Evolutionary conservation across 2,113 vertebrate species (phyloP).

Genomic region (Coreoperca whiteheadi): DNA sequence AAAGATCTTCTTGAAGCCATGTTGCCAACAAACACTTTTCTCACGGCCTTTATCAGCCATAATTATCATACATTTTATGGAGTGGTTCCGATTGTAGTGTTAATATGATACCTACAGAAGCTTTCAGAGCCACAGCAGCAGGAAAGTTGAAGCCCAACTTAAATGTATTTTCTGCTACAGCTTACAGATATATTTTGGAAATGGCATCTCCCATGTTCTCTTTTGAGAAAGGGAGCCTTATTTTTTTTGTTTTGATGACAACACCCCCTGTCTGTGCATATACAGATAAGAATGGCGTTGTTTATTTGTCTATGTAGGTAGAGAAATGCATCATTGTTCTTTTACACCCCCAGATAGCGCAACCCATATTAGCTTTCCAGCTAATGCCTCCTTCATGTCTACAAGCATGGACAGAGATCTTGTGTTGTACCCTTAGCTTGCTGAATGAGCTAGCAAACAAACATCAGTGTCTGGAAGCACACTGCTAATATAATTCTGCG

Average conservation of each 20-base stretch:
- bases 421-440: background rate
- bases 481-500: background rate
- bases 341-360: background rate
- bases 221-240: background rate
- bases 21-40: slow-evolving; percentile 60
- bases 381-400: background rate
- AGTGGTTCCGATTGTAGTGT: slow-evolving; percentile 10
- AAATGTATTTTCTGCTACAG: background rate
- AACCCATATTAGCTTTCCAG: background rate
- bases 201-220: background rate
- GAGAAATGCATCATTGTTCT: background rate
- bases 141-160: background rate
- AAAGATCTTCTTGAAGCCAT: slow-evolving; percentile 55
- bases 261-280: background rate
- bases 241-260: background rate
- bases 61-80: slow-evolving; percentile 57
- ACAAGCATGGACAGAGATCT: background rate
- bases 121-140: background rate
- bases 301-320: background rate
- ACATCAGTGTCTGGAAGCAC: background rate
- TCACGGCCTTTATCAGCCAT: slow-evolving; percentile 52
- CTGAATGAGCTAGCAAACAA: background rate
- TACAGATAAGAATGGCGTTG: background rate
- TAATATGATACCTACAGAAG: background rate
- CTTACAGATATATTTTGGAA: background rate